These are phyloP conservation scores for Alcedo atthis DNA, from an alignment of 2,797 vertebrate species.

Conservation along the genomic window DNA sequence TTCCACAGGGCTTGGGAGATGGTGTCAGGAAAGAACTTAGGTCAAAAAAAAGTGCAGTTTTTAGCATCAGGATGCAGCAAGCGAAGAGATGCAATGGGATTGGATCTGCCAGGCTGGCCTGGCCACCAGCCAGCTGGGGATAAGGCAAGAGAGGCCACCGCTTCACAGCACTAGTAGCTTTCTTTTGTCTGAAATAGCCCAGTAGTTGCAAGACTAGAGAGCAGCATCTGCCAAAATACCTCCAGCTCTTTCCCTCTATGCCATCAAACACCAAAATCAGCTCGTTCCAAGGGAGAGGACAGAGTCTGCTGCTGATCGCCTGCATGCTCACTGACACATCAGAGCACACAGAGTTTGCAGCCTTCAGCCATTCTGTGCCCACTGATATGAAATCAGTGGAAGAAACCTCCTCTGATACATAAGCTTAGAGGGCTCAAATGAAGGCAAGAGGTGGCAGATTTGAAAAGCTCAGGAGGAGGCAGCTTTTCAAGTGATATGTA, in stretches of 20 bases:
- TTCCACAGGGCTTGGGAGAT: not conserved
- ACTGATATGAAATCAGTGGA: not conserved
- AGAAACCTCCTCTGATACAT: not conserved
- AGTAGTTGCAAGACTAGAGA: not conserved
- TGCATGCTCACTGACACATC: not conserved
- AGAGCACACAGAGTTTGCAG: not conserved
- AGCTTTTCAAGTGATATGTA: not conserved
- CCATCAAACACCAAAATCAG: not conserved
- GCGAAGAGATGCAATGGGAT: not conserved
- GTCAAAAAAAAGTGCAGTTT: not conserved
- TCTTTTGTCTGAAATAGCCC: not conserved
- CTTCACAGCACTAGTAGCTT: not conserved
- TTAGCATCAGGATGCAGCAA: not conserved
- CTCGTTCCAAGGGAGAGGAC: not conserved
- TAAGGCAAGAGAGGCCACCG: not conserved
- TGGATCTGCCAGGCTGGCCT: not conserved
- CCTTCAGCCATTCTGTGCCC: not conserved
- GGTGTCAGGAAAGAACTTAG: not conserved
- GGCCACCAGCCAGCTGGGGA: not conserved
- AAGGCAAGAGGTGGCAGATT: not conserved
- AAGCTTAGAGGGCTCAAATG: not conserved
- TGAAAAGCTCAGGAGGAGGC: rapidly evolving
- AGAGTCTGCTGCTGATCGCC: not conserved
- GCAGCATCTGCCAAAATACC: not conserved
- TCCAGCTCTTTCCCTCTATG: not conserved